Base-by-base conservation (phyloP, 2,888 invertebrate species). In the Tetheella fluctuosa region DNA sequence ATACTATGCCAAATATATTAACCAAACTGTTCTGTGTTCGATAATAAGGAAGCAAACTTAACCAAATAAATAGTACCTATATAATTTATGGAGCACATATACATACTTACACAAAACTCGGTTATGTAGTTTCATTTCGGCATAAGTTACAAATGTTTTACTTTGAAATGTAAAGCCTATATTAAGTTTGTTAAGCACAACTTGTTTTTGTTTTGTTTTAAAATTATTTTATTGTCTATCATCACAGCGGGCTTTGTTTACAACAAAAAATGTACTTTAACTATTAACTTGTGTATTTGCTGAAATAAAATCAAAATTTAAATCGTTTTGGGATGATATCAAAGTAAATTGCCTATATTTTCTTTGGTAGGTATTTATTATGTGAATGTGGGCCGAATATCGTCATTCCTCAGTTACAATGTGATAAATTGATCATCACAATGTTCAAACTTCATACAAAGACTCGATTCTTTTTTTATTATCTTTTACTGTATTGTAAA, bases 11-110 rank as follows among this genome's bases (percentile, higher is more conserved):
- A 79, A 77, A 76, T 77, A 76, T 72, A 64, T 70, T 81, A 74
- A 77, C 76, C 76, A 83, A 82, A 83, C 77, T 67, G 68, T 76
- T 73, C 67, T 69, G 75, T 66, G 69, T 62, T 68, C 63, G 68
- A 65, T 74, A 71, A 73, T 68, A 60, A 65, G 48, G 20, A 20
- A 58, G 60, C 67, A 69, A 70, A 68, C 65, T 74, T 59, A 71
- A 79, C 79, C 78, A 78, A 76, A 74, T 71, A 74, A 69, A 69
- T 71, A 71, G 59, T 64, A n/a, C n/a, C n/a, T n/a, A n/a, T n/a
- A 67, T 61, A 59, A 64, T 63, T 62, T 57, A 67, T 69, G 62
- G 62, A 64, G 52, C 37, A 58, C 48, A 48, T 20, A 66, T 59
- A 62, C 52, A 64, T 58, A 62, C 59, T 59, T 60, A 63, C 64